Percentiles rank a stretch among this genome's conserved stretches.
These are phyloP conservation scores for Bufotes viridis DNA, from an alignment of 2,797 vertebrate genomes.

Conservation along the genomic window DNA sequence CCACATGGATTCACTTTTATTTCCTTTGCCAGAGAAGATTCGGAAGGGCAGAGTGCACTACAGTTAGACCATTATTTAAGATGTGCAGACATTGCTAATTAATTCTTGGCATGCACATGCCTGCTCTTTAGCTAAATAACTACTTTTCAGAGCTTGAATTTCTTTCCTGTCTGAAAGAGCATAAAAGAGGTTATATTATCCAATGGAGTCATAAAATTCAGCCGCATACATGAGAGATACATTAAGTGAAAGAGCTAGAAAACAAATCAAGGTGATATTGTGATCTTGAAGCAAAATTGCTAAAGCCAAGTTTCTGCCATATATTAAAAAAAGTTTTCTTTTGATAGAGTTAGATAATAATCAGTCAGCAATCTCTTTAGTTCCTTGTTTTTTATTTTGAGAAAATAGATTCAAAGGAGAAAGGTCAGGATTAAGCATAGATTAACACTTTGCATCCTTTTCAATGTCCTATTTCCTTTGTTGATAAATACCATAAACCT, in stretches of 20 bases:
- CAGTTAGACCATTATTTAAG: conserved; percentile 43
- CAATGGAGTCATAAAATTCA: conserved; percentile 43
- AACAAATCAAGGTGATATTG: conserved; percentile 55
- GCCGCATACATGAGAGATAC: conserved; percentile 43
- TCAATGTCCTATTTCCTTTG: conserved; percentile 73
- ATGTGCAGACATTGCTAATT: conserved; percentile 54
- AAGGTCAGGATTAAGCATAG: conserved; percentile 68
- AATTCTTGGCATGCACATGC: conserved; percentile 34
- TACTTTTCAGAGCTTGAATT: conserved; percentile 37
- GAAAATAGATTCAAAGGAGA: conserved; percentile 63
- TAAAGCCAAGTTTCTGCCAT: conserved; percentile 39
- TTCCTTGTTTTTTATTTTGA: conserved; percentile 43
- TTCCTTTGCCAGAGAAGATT: conserved; percentile 55
- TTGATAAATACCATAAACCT: conserved; percentile 73
- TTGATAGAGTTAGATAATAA: conserved; percentile 52
- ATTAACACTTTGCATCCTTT: conserved; percentile 71
- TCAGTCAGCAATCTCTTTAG: conserved; percentile 52
- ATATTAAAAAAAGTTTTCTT: conserved; percentile 42
- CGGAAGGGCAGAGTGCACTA: conserved; percentile 40
- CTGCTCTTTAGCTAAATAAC: conserved; percentile 4
- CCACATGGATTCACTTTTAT: conserved; percentile 35
- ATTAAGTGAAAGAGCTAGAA: conserved; percentile 38
- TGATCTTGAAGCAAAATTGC: conserved; percentile 50
- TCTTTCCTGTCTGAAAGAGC: conserved; percentile 33
- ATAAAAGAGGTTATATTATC: conserved; percentile 51